Conservation (phyloP, 2,113 vertebrate genomes). For the Zosterops pallidus region DNA sequence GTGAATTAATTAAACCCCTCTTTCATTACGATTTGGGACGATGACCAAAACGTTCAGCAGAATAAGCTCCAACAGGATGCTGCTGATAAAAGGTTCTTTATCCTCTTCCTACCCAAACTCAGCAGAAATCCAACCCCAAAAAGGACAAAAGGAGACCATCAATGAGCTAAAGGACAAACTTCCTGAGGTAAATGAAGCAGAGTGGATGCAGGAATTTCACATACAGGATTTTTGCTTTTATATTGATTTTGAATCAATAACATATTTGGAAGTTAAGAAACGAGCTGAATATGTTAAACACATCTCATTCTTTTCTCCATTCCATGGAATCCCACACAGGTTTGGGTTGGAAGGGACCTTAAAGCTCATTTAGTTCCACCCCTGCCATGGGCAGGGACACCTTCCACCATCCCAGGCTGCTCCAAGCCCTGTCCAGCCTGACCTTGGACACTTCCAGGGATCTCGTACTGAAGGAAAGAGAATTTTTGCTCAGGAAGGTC, state of each 20-base stretch:
- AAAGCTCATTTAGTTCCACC: background rate
- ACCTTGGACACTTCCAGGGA: background rate
- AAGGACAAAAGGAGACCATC: background rate
- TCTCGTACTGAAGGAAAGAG: background rate
- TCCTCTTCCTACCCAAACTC: background rate
- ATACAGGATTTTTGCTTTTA: background rate
- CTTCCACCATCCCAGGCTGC: accelerated
- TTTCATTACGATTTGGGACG: background rate
- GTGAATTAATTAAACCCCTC: background rate
- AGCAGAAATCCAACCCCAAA: background rate
- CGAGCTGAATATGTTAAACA: background rate
- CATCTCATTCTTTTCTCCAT: background rate
- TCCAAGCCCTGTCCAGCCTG: accelerated
- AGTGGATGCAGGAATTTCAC: background rate
- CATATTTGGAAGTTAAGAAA: background rate
- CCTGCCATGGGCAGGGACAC: background rate
- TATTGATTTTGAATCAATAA: background rate
- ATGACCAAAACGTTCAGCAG: background rate
- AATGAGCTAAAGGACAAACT: background rate
- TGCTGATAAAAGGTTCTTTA: background rate
- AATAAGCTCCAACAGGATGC: background rate
- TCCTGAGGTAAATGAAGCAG: background rate
- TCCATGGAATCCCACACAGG: accelerated
- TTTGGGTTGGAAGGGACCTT: background rate
- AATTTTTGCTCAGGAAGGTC: background rate